Evolutionary conservation across 2,113 vertebrate species (phyloP).

Genomic region (Calonectris borealis): DNA sequence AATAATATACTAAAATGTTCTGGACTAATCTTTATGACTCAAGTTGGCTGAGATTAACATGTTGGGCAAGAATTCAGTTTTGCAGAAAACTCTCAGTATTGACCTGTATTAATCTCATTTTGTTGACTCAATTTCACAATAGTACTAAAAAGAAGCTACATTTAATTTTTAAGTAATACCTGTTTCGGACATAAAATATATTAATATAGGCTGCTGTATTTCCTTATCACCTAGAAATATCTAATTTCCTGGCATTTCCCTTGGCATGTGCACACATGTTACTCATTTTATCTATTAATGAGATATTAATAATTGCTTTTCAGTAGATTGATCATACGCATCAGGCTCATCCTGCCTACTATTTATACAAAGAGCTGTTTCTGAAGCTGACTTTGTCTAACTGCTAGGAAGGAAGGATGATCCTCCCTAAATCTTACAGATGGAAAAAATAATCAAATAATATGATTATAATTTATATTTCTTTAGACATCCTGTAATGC

Average conservation of each 20-base stretch:
- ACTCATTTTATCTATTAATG: not conserved
- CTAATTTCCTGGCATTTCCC: not conserved
- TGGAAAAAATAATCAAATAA: not conserved
- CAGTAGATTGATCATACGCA: not conserved
- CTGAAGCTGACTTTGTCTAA: not conserved
- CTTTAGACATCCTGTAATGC: not conserved
- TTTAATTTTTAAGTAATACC: not conserved
- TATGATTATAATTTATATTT: not conserved
- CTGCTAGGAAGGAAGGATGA: not conserved
- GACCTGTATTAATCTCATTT: not conserved
- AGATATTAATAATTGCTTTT: not conserved
- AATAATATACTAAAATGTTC: not conserved
- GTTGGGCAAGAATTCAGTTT: not conserved
- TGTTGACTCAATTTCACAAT: not conserved
- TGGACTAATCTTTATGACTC: not conserved
- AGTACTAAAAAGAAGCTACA: not conserved
- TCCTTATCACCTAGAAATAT: not conserved
- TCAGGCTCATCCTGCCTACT: not conserved
- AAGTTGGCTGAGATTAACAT: not conserved
- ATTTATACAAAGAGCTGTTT: not conserved
- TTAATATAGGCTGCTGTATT: not conserved
- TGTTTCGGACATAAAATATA: not conserved
- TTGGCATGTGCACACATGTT: not conserved
- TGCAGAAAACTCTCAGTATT: not conserved
- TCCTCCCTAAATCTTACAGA: not conserved